Evolutionary conservation across 2,113 vertebrate species (phyloP), one percentile per base, ranked within the genome.

Genomic region (Pollachius pollachius): DNA sequence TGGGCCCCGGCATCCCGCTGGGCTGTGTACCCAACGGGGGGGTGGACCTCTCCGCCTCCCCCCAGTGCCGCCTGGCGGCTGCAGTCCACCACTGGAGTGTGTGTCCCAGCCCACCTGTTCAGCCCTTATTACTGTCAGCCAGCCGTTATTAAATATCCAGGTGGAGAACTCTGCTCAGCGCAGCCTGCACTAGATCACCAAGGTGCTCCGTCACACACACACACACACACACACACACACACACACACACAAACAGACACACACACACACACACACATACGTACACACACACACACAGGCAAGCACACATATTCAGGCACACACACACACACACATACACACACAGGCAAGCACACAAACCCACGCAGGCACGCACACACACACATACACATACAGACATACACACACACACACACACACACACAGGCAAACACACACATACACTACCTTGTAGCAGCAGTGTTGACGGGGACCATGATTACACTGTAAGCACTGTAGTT

Each of bases 121-220:
- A 81, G 77, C 85, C 87, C 91, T 93, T 90, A 92, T 92, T 92
- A 92, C 89, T 91, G 90, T 93, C 92, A 93, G 87, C 81, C 79
- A 82, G 80, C 85, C 89, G 87, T 91, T 92, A 92, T 92, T 92
- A 93, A 92, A 92, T 92, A 91, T 91, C 90, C 92, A 92, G 90
- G 90, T 92, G 90, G 87, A 90, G 85, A 86, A 83, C 84, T 79
- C 82, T 88, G 80, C 87, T 87, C 87, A 52, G 82, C 80, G 88
- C 41, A 48, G 41, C 82, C 88, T 82, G 85, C 84, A 86, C 85
- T 92, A 91, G 90, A 91, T 92, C 91, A 90, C 86, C 80, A 66
- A 87, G 81, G 84, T 86, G 85, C 84, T 90, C 81, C 78, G 84
- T 84, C 85, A 85, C 41, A 81, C 86, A 81, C 74, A 75, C 84